Evolutionary conservation across 2,888 invertebrate species (phyloP), one percentile per base, ranked within the genome.

Genomic region (Nymphalis polychloros): DNA sequence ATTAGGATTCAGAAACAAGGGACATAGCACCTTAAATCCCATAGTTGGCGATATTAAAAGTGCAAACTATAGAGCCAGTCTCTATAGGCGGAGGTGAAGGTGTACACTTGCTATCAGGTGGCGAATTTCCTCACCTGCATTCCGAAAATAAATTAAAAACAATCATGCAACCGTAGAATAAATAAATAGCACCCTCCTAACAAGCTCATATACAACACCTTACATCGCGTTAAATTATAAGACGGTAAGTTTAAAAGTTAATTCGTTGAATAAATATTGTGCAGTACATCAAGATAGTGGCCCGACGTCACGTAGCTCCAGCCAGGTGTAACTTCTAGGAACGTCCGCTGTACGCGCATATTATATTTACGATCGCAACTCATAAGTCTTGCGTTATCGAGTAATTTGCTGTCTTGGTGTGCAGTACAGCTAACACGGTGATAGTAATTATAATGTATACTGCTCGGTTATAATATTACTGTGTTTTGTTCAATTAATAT

Each of bases 281-380:
- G 53, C 65, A 48, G 55, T 27, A 59, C 41, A 64, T 64, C 64
- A 23, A 64, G 59, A 64, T 64, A 64, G 63, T 50, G 50, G 52
- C 23, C 16, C 53, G 27, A 53, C 27, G 60, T 60, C 48, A 27
- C 41, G 47, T 60, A 46, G 59, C 47, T 46, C 16, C 52, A 35
- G 67, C 67, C 62, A 57, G 67, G 67, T 67, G 67, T 62, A 55
- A 62, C 55, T 66, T 61, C 66, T 61, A 67, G 61, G 66, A 67
- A 67, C 55, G 65, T n/a, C 64, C 64, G 60, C 60, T 60, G 66
- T 53, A 53, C 66, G 61, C 59, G 46, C 66, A 61, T 53, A 67
- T 67, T 67, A 62, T 67, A 67, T 57, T 41, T 57, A 57, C 61
- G 61, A 57, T 67, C 55, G 61, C 55, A 55, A 48, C 61, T 61